Evolutionary conservation across 2,113 vertebrate species (phyloP).

Genomic region (Saccopteryx leptura): DNA sequence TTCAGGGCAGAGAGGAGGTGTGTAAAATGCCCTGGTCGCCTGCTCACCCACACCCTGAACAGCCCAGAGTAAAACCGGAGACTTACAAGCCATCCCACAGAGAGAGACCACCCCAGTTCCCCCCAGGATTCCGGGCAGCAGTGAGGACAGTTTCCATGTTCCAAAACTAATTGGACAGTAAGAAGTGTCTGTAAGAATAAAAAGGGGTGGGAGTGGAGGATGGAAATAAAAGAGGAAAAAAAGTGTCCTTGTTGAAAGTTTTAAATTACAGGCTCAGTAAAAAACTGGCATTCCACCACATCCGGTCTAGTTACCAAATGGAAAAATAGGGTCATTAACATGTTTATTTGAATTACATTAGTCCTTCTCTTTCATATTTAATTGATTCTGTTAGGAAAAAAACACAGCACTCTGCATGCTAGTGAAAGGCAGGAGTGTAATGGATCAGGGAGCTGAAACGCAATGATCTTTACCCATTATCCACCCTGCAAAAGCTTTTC

Average conservation of each 20-base stretch:
- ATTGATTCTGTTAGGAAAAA: constrained; percentile 81
- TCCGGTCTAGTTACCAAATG: constrained; percentile 81
- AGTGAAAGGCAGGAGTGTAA: constrained; percentile 70
- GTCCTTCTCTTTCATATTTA: constrained; percentile 81
- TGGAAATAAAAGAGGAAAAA: constrained; percentile 83
- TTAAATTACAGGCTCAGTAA: constrained; percentile 84
- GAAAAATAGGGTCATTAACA: constrained; percentile 83
- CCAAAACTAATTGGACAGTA: constrained; percentile 79
- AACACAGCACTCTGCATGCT: constrained; percentile 66
- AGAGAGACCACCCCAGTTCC: constrained; percentile 59
- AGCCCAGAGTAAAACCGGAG: constrained; percentile 66
- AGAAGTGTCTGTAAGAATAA: constrained; percentile 74
- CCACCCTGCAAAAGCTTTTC: constrained; percentile 50
- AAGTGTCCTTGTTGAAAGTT: constrained; percentile 82
- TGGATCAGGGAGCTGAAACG: constrained; percentile 78
- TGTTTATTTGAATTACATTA: constrained; percentile 84
- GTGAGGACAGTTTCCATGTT: constrained; percentile 76
- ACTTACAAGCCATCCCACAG: constrained; percentile 60
- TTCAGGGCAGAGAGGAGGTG: not conserved
- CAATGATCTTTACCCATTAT: constrained; percentile 73
- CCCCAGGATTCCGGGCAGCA: constrained; percentile 57
- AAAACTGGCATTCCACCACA: constrained; percentile 83
- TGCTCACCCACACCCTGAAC: not conserved
- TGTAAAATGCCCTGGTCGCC: constrained; percentile 3
- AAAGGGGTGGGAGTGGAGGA: constrained; percentile 76